Evolutionary conservation across 1,140 invertebrate genomes (phyloP).

Genomic region (Metopolophium dirhodum): DNA sequence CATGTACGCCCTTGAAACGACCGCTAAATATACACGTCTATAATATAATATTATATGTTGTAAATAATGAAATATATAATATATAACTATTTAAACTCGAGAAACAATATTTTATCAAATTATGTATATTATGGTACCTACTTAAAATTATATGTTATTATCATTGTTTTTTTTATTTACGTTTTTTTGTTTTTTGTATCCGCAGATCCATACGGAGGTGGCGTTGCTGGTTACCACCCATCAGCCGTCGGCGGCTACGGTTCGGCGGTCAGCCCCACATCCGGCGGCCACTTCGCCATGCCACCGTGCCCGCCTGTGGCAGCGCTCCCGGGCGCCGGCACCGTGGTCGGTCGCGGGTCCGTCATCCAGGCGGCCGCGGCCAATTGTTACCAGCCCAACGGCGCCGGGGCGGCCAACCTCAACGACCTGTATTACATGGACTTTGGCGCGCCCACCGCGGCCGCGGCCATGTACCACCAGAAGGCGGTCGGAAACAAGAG

Average conservation of each 20-base stretch:
- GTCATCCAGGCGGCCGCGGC: slow-evolving; percentile 79
- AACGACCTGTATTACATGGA: slow-evolving; percentile 68
- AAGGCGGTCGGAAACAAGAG: background rate
- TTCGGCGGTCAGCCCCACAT: slow-evolving; percentile 61
- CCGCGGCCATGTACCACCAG: slow-evolving; percentile 50
- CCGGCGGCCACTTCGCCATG: slow-evolving; percentile 67
- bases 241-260: slow-evolving; percentile 62
- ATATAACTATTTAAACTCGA: background rate
- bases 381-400: slow-evolving; percentile 62
- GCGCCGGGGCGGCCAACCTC: slow-evolving; percentile 62
- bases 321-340: slow-evolving; percentile 58
- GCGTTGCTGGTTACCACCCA: slow-evolving; percentile 59
- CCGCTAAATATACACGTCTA: background rate
- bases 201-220: slow-evolving; percentile 59
- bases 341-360: slow-evolving; percentile 68
- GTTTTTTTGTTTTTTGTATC: slow-evolving; percentile 61
- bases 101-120: background rate
- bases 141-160: background rate
- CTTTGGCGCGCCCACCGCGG: slow-evolving; percentile 74
- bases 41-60: background rate
- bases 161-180: background rate
- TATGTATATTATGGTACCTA: background rate
- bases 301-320: slow-evolving; percentile 69
- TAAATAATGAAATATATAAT: background rate
- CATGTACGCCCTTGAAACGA: background rate